Evolutionary conservation across 2,797 vertebrate species (phyloP).

Genomic region (Anguilla marmorata): DNA sequence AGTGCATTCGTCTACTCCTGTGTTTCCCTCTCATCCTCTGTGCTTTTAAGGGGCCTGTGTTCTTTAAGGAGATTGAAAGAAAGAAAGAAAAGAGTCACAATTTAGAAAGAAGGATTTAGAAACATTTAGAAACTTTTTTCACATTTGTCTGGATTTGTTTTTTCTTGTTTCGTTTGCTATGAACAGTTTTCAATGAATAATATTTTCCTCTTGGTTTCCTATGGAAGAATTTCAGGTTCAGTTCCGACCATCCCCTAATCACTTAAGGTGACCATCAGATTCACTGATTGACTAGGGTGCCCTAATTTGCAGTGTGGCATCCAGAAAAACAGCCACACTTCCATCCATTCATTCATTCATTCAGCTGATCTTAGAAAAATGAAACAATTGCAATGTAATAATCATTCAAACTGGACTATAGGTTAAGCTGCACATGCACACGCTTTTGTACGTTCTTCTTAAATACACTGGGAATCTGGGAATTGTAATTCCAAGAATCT

Average conservation of each 20-base stretch:
- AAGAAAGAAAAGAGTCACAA: slow-evolving; percentile 48
- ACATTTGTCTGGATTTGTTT: slow-evolving; percentile 12
- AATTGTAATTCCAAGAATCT: not conserved
- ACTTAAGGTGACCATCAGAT: slow-evolving; percentile 37
- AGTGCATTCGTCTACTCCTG: slow-evolving; percentile 38
- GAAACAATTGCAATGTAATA: slow-evolving; percentile 43
- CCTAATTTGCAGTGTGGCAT: slow-evolving; percentile 38
- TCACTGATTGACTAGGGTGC: slow-evolving; percentile 37
- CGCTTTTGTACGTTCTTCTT: not conserved
- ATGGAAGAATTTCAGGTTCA: not conserved
- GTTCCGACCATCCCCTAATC: not conserved
- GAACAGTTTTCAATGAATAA: slow-evolving; percentile 30
- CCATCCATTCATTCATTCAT: slow-evolving; percentile 31
- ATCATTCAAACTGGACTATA: slow-evolving; percentile 46
- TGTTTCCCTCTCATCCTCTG: slow-evolving; percentile 42
- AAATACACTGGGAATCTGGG: not conserved
- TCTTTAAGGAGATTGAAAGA: slow-evolving; percentile 26
- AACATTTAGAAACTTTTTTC: slow-evolving; percentile 30
- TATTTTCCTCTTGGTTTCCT: slow-evolving; percentile 31
- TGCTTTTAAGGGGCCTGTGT: slow-evolving; percentile 53
- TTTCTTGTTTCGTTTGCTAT: slow-evolving; percentile 19
- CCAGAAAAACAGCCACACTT: slow-evolving; percentile 5
- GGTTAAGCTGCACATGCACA: slow-evolving; percentile 32
- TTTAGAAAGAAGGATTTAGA: slow-evolving; percentile 47
- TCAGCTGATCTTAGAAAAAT: slow-evolving; percentile 23